Evolutionary conservation across 30 jellyfish, hydroid and myxozoan species (phyloP), one percentile per base, ranked within the genome.

Genomic region (Rhopilema esculentum): DNA sequence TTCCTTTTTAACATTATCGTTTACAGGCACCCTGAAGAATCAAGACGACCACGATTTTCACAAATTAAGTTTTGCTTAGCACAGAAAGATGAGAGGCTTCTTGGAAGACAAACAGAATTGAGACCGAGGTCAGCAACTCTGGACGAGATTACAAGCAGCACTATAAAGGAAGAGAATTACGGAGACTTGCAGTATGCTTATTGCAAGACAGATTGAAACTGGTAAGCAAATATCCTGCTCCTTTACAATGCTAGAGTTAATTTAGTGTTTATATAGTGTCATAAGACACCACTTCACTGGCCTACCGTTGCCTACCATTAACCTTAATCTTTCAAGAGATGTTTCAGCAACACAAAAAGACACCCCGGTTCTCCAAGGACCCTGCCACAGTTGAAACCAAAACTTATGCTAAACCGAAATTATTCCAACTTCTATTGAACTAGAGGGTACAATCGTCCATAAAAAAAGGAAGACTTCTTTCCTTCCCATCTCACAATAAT

Each of bases 1-100:
- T n/a, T n/a, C n/a, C n/a, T n/a, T n/a, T n/a, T n/a, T n/a, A n/a
- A n/a, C n/a, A n/a, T n/a, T n/a, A n/a, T n/a, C n/a, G n/a, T n/a
- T n/a, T n/a, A n/a, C 65, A 93, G 98, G 98, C 96, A 89, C 57
- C 96, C 96, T 16, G 98, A 93, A 26, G 92, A 84, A 84, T 71
- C 89, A 19, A 69, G 78, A 74, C 92, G 98, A 21, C 98, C 98
- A 32, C 62, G 83, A 48, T 88, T 89, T 67, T 75, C 97, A 19
- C 97, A 93, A 51, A 75, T 93, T 18, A 84, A 84, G 72, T 93
- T 40, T 79, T 88, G 98, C 70, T 75, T 93, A 31, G 83, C 86
- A 16, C 97, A 93, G 61, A 79, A 80, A 40, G 97, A 93, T 79
- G 97, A 88, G n/a, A 95, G 93, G 49, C 90, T 93, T 32, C 77